Conservation (phyloP, 2,888 invertebrate genomes). For the Pollenia labialis region DNA sequence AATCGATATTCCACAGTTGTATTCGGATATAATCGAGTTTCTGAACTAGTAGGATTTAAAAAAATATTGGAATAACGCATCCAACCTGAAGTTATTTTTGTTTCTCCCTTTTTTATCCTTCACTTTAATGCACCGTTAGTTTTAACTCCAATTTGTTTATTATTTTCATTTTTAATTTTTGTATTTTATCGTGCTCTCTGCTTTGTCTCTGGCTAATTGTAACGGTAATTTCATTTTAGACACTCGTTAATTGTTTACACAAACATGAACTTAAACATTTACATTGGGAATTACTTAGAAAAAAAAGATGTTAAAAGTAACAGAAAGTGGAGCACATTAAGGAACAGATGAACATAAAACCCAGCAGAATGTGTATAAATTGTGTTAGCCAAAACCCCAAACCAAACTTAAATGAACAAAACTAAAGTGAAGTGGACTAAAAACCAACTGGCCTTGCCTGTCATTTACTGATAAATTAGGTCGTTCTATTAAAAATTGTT, state of each 20-base stretch:
- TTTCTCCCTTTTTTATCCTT: slow-evolving; percentile 2
- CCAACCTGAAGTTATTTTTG: not conserved
- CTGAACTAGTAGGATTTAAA: too few species aligned
- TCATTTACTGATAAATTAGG: slow-evolving; percentile 70
- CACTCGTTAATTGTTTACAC: slow-evolving; percentile 69
- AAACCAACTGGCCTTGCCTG: slow-evolving; percentile 68
- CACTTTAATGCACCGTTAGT: not conserved
- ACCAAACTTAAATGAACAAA: slow-evolving; percentile 20
- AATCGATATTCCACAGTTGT: too few species aligned
- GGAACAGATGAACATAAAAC: not conserved
- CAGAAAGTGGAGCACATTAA: not conserved
- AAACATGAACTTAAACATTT: slow-evolving; percentile 59
- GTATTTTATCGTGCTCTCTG: not conserved
- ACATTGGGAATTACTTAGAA: slow-evolving; percentile 14
- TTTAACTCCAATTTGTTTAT: not conserved
- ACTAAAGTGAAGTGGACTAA: slow-evolving; percentile 41
- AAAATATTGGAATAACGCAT: too few species aligned
- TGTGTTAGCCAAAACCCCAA: slow-evolving; percentile 51
- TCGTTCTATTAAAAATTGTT: slow-evolving; percentile 59
- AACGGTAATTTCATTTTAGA: slow-evolving; percentile 66
- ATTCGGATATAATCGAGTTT: too few species aligned
- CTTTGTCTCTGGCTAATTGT: slow-evolving; percentile 58
- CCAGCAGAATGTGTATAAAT: slow-evolving; percentile 4
- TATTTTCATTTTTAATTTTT: slow-evolving; percentile 2
- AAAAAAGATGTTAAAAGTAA: not conserved